A percentile compares a stretch with the other conserved stretches of the same genome.
These are phyloP conservation scores for Diacarnus erythraeanus DNA, from an alignment of 37 sponge, comb jelly and placozoan species.

Conservation along the genomic window DNA sequence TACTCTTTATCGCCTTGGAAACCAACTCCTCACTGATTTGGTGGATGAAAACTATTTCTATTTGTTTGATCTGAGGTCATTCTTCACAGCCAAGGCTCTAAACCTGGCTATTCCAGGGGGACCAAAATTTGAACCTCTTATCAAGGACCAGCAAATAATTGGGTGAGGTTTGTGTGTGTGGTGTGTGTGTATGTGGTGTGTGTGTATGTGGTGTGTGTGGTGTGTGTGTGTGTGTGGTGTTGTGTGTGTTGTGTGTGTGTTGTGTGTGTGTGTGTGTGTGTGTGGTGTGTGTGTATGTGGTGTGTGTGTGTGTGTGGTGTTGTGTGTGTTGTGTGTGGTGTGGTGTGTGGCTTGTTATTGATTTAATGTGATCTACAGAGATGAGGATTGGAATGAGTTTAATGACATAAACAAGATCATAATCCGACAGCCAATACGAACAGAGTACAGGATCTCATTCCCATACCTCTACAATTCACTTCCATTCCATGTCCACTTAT, in stretches of 20 bases:
- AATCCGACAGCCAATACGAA: conserved; percentile 94
- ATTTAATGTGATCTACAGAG: conserved; percentile 48
- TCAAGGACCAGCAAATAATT: conserved; percentile 75
- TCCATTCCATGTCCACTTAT: conserved; percentile 96
- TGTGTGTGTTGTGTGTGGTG: not conserved
- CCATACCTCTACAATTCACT: conserved; percentile 98
- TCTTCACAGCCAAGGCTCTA: conserved; percentile 99
- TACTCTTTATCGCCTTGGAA: conserved; percentile 97
- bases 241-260: not conserved
- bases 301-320: not conserved
- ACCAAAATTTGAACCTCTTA: conserved; percentile 98
- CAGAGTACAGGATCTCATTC: conserved; percentile 98
- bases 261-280: not conserved
- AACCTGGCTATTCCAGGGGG: conserved; percentile 99
- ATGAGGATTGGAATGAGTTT: conserved; percentile 99
- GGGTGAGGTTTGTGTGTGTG: too few species aligned
- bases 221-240: too few species aligned
- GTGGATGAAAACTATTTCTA: conserved; percentile 98
- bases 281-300: not conserved
- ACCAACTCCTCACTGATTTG: conserved; percentile 97
- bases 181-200: not conserved
- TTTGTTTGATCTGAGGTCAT: conserved; percentile 97
- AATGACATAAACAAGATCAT: conserved; percentile 99
- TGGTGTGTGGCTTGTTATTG: not conserved
- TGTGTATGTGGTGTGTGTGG: not conserved